Evolutionary conservation across 2,113 vertebrate species (phyloP), one percentile per base, ranked within the genome.

Genomic region (Ceyx cyanopectus): DNA sequence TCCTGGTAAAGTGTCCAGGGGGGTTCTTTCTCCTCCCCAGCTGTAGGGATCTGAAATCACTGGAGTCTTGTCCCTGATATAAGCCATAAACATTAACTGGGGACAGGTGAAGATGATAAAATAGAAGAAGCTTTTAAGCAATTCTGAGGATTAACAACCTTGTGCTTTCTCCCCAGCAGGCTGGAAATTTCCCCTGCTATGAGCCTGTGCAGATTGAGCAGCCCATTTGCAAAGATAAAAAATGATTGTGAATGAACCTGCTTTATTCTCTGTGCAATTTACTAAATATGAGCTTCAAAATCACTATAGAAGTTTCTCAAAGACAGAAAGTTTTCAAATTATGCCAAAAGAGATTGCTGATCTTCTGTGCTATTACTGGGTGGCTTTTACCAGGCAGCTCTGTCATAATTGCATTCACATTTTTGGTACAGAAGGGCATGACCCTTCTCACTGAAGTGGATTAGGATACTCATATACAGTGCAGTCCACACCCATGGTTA

Each of bases 281-380:
- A 88, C 83, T 86, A 83, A 90, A 30, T 56, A 70, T 5, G 34
- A 87, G 29, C 77, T 77, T 87, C 5, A 70, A 93, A 94, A 85
- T 58, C 5, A 67, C 51, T 57, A 46, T 46, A 7, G 46, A 91
- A 91, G 54, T 70, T 91, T 70, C 53, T 77, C 57, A 88, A 94
- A 78, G 88, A 45, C 65, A 92, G 45, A 74, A 93, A 74, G 45
- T 65, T 92, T 93, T 78, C 45, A 81, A 75, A 93, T 90, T 92
- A 88, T 41, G 78, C 30, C 27, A 37, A 37, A 81, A 86, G 26
- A 88, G 16, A 83, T 50, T 48, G 27, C 29, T 26, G 20, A 23
- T 80, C 43, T 85, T 83, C 54, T 63, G 19, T 50, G n/a, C 82
- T 76, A 34, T 90, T 80, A 76, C 15, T 45, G 40, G 56, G 80